phyloP scores from a whole-genome alignment of 1,140 invertebrate species.

The Danaus plexippus region DNA sequence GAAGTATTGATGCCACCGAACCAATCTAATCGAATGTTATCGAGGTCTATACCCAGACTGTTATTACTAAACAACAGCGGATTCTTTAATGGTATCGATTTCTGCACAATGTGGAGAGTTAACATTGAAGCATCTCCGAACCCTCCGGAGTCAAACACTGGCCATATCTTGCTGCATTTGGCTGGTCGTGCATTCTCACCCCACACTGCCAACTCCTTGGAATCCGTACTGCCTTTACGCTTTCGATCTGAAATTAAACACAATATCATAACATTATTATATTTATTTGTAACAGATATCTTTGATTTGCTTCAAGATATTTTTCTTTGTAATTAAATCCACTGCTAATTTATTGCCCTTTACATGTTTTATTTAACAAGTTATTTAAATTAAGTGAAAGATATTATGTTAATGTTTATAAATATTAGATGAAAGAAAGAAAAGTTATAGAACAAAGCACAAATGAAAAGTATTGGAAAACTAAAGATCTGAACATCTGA shows the following conservation, averaged over 20 bases:
- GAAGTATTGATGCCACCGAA: constrained; percentile 45
- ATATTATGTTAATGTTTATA: too few species aligned
- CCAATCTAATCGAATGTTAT: constrained; percentile 34
- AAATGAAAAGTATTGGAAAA: too few species aligned
- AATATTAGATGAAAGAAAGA: too few species aligned
- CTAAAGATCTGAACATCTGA: too few species aligned
- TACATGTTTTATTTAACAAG: too few species aligned
- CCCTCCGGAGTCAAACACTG: constrained; percentile 69
- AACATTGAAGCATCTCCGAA: constrained; percentile 48
- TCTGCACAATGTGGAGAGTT: constrained; percentile 42
- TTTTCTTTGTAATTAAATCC: too few species aligned
- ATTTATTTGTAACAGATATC: too few species aligned
- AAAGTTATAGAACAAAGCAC: too few species aligned
- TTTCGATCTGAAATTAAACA: constrained; percentile 53
- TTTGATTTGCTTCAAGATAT: too few species aligned
- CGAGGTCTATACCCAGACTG: constrained; percentile 22
- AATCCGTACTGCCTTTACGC: constrained; percentile 49
- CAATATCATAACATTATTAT: too few species aligned
- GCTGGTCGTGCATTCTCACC: constrained; percentile 44
- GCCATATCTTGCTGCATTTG: constrained; percentile 63
- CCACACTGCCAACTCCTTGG: constrained; percentile 49
- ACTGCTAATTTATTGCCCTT: too few species aligned
- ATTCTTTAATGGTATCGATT: constrained; percentile 31
- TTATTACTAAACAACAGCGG: constrained; percentile 35
- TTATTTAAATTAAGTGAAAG: too few species aligned